Conservation (phyloP, 2,797 vertebrate genomes). For the Sebastes goodei region DNA sequence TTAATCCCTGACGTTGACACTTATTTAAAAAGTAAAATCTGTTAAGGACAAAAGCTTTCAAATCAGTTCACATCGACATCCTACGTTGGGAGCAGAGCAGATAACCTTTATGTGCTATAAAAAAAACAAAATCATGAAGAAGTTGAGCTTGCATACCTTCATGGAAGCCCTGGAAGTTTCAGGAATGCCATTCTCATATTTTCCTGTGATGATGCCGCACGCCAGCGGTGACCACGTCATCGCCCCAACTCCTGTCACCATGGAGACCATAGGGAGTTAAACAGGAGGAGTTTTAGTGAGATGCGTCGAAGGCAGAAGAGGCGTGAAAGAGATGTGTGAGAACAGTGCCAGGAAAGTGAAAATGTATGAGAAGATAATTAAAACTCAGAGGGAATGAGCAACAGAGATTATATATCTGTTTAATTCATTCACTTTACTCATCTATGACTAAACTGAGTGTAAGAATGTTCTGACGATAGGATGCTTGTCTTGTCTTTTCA, state of each 20-base stretch:
- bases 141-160: constrained; percentile 84
- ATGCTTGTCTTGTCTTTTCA: not conserved
- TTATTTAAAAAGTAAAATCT: not conserved
- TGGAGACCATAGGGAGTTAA: constrained; percentile 34
- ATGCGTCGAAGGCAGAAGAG: not conserved
- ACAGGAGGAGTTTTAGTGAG: not conserved
- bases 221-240: constrained; percentile 99
- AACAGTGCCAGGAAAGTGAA: constrained; percentile 19
- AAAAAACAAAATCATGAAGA: not conserved
- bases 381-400: not conserved
- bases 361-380: constrained; percentile 5
- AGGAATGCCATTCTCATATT: constrained; percentile 97
- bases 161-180: constrained; percentile 95
- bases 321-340: constrained; percentile 9
- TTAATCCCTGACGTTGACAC: not conserved
- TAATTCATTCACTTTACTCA: not conserved
- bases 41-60: not conserved
- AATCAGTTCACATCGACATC: not conserved
- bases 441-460: not conserved
- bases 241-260: constrained; percentile 91
- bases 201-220: constrained; percentile 97
- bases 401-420: not conserved
- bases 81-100: not conserved
- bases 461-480: not conserved
- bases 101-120: not conserved